Conservation (phyloP, 2,113 vertebrate species). For the Cololabis saira region DNA sequence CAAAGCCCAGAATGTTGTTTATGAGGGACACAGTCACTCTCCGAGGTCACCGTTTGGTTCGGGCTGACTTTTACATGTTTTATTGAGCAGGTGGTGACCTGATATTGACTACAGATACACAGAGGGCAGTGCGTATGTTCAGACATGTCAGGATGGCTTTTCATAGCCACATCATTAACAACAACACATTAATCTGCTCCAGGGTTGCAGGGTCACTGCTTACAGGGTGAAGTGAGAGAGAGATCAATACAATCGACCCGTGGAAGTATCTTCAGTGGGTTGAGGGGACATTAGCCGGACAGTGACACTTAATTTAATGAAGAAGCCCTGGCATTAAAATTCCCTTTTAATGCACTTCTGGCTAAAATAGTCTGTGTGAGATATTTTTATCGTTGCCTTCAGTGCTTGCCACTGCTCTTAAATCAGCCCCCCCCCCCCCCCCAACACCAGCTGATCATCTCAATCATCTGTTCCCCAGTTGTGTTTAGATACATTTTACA, state of each 20-base stretch:
- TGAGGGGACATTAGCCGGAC: background rate
- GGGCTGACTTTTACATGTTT: background rate
- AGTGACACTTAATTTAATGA: background rate
- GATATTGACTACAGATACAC: slow-evolving; percentile 20
- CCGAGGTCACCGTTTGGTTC: background rate
- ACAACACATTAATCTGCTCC: slow-evolving; percentile 15
- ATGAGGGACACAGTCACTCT: background rate
- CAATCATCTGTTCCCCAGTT: too few species aligned
- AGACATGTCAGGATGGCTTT: slow-evolving; percentile 26
- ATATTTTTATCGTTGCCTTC: too few species aligned
- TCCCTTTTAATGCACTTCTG: background rate
- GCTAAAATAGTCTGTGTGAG: background rate
- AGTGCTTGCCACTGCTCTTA: too few species aligned
- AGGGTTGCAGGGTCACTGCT: slow-evolving; percentile 3
- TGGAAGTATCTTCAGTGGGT: background rate
- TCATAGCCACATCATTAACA: slow-evolving; percentile 14
- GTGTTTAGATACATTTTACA: too few species aligned
- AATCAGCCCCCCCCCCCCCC: too few species aligned
- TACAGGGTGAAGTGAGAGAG: background rate
- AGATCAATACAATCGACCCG: slow-evolving; percentile 46
- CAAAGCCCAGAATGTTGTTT: background rate
- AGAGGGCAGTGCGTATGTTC: background rate
- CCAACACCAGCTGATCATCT: background rate
- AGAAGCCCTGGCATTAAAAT: background rate
- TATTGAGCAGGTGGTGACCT: slow-evolving; percentile 8